Conservation (phyloP, 2,797 vertebrate genomes). For the Trachurus trachurus region DNA sequence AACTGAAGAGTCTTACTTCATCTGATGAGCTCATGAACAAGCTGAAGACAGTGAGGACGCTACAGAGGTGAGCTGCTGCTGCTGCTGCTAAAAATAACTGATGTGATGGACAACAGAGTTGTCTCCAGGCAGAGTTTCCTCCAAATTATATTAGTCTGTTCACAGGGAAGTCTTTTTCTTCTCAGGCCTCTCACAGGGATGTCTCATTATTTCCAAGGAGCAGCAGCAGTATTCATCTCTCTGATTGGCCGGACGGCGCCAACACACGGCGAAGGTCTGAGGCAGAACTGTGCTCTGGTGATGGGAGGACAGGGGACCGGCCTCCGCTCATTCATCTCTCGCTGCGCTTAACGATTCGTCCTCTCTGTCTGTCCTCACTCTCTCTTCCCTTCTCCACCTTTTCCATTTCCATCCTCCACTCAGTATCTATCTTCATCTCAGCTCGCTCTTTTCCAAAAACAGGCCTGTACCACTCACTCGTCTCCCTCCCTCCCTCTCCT, state of each 20-base stretch:
- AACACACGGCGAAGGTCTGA: constrained; percentile 52
- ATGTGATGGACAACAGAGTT: constrained; percentile 60
- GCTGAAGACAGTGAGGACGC: constrained; percentile 4
- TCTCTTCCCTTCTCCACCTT: constrained; percentile 30
- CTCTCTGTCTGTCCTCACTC: constrained; percentile 50
- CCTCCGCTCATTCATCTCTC: constrained; percentile 55
- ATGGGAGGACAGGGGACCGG: constrained; percentile 48
- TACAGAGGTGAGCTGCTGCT: constrained; percentile 28
- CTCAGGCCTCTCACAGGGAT: constrained; percentile 39
- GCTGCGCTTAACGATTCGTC: constrained; percentile 34
- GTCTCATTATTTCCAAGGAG: constrained; percentile 70
- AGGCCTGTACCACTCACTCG: constrained; percentile 24
- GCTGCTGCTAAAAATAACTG: constrained; percentile 39
- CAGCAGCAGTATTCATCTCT: constrained; percentile 39
- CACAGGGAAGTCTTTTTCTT: constrained; percentile 50
- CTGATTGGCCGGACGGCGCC: constrained; percentile 54
- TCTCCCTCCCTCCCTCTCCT: constrained; percentile 17
- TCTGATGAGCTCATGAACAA: constrained; percentile 33
- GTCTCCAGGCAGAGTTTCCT: constrained; percentile 52
- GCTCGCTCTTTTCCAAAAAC: constrained; percentile 33
- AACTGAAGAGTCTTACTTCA: background rate
- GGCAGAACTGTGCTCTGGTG: constrained; percentile 56
- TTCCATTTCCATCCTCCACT: constrained; percentile 55
- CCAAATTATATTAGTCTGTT: constrained; percentile 55
- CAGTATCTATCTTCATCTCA: constrained; percentile 51